Evolutionary conservation across 1,140 invertebrate genomes (phyloP).

Genomic region (Drosophila pandora): DNA sequence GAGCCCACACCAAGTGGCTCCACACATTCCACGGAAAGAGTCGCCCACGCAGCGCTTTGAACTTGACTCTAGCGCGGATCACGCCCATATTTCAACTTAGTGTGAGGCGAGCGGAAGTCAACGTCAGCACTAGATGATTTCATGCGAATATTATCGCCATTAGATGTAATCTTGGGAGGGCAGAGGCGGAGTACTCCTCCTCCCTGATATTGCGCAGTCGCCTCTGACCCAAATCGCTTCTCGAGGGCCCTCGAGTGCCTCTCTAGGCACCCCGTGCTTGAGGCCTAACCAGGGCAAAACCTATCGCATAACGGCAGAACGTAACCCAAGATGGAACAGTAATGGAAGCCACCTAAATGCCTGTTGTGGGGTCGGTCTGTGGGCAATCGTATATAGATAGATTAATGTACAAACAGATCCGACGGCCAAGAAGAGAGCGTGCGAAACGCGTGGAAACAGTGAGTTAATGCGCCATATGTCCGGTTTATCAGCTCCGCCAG

Average conservation of each 20-base stretch:
- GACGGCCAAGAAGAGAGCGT: slow-evolving; percentile 25
- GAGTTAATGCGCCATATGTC: slow-evolving; percentile 44
- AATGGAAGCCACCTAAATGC: slow-evolving; percentile 51
- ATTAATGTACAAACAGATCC: background rate
- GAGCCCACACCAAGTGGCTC: slow-evolving; percentile 32
- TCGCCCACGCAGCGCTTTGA: slow-evolving; percentile 60
- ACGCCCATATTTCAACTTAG: slow-evolving; percentile 7
- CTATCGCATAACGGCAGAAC: slow-evolving; percentile 22
- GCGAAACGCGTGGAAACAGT: slow-evolving; percentile 37
- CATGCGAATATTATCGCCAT: slow-evolving; percentile 53
- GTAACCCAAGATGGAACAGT: slow-evolving; percentile 26
- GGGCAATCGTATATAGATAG: slow-evolving; percentile 25
- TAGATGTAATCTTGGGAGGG: slow-evolving; percentile 10
- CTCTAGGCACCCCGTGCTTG: background rate
- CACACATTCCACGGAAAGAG: slow-evolving; percentile 57
- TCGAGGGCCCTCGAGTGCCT: slow-evolving; percentile 4
- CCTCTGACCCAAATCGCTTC: slow-evolving; percentile 27
- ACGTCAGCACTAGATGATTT: slow-evolving; percentile 62
- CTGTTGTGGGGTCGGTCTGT: slow-evolving; percentile 23
- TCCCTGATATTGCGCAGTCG: slow-evolving; percentile 15
- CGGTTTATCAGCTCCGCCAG: slow-evolving; percentile 29
- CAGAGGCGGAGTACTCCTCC: background rate
- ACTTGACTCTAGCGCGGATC: slow-evolving; percentile 53
- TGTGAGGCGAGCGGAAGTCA: slow-evolving; percentile 60
- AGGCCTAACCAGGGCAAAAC: slow-evolving; percentile 24